Evolutionary conservation across 2,113 vertebrate genomes (phyloP).

Genomic region (Pantherophis guttatus): DNA sequence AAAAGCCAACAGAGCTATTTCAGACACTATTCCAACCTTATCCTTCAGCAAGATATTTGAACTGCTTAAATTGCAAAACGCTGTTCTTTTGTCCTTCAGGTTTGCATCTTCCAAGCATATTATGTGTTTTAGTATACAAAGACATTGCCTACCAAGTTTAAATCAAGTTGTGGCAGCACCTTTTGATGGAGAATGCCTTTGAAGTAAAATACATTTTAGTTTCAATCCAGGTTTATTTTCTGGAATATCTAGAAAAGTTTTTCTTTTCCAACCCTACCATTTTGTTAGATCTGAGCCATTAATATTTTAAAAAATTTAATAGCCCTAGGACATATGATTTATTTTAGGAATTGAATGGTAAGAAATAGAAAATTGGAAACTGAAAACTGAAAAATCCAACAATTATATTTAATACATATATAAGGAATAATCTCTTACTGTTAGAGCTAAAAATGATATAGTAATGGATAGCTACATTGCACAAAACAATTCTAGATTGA

Average conservation of each 20-base stretch:
- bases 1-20: conserved; percentile 39
- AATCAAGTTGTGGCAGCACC: neutral
- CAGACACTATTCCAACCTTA: conserved; percentile 37
- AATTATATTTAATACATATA: neutral
- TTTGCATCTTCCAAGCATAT: conserved; percentile 20
- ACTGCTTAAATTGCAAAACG: conserved; percentile 27
- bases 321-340: neutral
- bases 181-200: neutral
- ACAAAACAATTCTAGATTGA: neutral
- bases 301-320: neutral
- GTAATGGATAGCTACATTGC: neutral
- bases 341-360: conserved; percentile 1
- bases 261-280: neutral
- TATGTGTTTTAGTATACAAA: neutral
- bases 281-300: neutral
- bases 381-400: neutral
- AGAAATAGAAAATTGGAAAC: neutral
- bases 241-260: neutral
- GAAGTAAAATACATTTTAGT: conserved; percentile 1
- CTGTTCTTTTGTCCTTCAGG: conserved; percentile 1
- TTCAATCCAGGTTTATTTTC: neutral
- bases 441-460: neutral
- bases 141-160: neutral
- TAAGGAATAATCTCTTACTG: neutral
- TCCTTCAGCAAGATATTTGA: conserved; percentile 11